Evolutionary conservation across 2,797 vertebrate species (phyloP).

Genomic region (Hapalemur alaotrensis): DNA sequence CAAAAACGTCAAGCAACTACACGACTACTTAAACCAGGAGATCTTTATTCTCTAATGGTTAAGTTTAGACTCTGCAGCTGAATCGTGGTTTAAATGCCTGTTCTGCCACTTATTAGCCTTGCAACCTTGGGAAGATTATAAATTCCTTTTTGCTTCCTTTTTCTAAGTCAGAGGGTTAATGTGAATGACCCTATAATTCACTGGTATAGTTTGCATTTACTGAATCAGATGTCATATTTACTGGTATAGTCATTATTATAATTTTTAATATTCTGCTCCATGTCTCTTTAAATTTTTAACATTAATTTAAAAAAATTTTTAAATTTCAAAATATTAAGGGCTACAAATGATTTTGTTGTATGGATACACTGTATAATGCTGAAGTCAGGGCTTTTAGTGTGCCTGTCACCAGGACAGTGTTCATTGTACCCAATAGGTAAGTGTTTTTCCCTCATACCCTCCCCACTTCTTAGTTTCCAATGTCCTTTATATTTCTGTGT

Average conservation of each 20-base stretch:
- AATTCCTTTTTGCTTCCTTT: background rate
- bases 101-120: background rate
- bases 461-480: background rate
- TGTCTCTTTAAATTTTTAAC: background rate
- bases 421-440: background rate
- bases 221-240: background rate
- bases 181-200: background rate
- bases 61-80: background rate
- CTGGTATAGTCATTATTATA: background rate
- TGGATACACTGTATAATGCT: background rate
- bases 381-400: background rate
- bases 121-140: background rate
- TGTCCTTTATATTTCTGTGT: background rate
- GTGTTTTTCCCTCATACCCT: background rate
- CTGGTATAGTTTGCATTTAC: background rate
- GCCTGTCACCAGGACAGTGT: background rate
- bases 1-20: background rate
- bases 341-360: background rate
- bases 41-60: background rate
- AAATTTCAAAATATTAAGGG: background rate
- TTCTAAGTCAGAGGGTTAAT: background rate
- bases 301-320: background rate
- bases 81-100: background rate
- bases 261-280: background rate
- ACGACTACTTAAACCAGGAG: background rate